A percentile compares a stretch with the other conserved stretches of the same genome.
These are phyloP conservation scores for Muraenolepis orangiensis DNA, from an alignment of 2,797 vertebrate species.

Conservation along the genomic window DNA sequence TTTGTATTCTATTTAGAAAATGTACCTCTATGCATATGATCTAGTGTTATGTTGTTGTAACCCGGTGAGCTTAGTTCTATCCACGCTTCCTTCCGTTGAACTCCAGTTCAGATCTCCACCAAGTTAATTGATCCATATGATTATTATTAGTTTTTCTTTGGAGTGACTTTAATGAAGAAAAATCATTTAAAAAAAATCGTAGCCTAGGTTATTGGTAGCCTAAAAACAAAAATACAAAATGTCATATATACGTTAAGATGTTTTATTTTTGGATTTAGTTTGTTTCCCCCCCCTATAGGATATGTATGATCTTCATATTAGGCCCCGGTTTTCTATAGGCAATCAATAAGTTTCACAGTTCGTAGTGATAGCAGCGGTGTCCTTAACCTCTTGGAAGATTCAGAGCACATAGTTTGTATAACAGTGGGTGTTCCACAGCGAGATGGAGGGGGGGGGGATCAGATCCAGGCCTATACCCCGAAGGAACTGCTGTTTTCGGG, in stretches of 20 bases:
- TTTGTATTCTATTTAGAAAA: constrained; percentile 35
- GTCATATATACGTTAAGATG: not conserved
- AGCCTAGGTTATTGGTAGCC: constrained; percentile 14
- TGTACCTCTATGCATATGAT: constrained; percentile 70
- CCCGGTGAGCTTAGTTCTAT: not conserved
- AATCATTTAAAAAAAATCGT: no score
- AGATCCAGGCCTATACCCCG: not conserved
- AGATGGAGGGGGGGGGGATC: not conserved
- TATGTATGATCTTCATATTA: not conserved
- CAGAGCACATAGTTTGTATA: not conserved
- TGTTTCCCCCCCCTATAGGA: not conserved
- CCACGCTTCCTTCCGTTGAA: constrained; percentile 11
- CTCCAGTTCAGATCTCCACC: not conserved
- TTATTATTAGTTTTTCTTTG: constrained; percentile 8
- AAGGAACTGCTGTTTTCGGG: not conserved
- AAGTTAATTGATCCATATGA: constrained; percentile 21
- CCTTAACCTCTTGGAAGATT: not conserved
- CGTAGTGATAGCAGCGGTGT: not conserved
- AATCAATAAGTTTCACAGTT: constrained; percentile 20
- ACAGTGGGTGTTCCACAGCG: not conserved
- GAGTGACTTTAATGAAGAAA: constrained; percentile 14
- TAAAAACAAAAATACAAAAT: not conserved
- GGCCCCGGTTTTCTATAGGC: constrained; percentile 38
- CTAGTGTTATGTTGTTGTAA: constrained; percentile 29
- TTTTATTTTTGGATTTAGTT: constrained; percentile 4